Conservation (phyloP, 2,888 invertebrate genomes). For the Drosophila formosana region DNA sequence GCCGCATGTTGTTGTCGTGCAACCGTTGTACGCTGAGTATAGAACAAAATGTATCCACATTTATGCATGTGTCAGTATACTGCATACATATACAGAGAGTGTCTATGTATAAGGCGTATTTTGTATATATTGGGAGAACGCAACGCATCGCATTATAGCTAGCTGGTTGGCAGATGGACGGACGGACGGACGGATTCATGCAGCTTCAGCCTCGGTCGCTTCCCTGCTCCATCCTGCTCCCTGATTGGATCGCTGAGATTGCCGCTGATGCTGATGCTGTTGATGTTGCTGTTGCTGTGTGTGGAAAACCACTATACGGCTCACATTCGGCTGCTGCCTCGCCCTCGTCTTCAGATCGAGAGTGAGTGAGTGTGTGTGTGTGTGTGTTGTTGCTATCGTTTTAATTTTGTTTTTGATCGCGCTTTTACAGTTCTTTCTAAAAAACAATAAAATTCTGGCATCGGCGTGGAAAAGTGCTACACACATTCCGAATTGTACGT, state of each 20-base stretch:
- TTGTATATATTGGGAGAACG: constrained; percentile 17
- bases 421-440: constrained; percentile 82
- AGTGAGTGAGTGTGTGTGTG: constrained; percentile 12
- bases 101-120: constrained; percentile 16
- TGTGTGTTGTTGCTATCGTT: constrained; percentile 43
- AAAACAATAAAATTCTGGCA: constrained; percentile 79
- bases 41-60: constrained; percentile 27
- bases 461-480: constrained; percentile 74
- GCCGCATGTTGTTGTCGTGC: constrained; percentile 47
- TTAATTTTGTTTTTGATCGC: constrained; percentile 76
- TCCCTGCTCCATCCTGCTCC: constrained; percentile 35
- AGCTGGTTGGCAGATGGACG: constrained; percentile 19
- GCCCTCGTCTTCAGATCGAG: constrained; percentile 19
- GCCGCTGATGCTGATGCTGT: constrained; percentile 7
- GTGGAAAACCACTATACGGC: constrained; percentile 78
- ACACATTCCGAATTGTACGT: constrained; percentile 51
- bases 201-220: constrained; percentile 50
- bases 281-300: constrained; percentile 18
- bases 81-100: constrained; percentile 17
- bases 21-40: constrained; percentile 36
- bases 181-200: constrained; percentile 38
- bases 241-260: constrained; percentile 39
- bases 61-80: constrained; percentile 22
- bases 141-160: constrained; percentile 82
- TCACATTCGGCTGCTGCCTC: constrained; percentile 58